A percentile compares a stretch with the other conserved stretches of the same genome.
Conservation (phyloP, 2,888 invertebrate genomes). For the Amaurobius ferox region DNA sequence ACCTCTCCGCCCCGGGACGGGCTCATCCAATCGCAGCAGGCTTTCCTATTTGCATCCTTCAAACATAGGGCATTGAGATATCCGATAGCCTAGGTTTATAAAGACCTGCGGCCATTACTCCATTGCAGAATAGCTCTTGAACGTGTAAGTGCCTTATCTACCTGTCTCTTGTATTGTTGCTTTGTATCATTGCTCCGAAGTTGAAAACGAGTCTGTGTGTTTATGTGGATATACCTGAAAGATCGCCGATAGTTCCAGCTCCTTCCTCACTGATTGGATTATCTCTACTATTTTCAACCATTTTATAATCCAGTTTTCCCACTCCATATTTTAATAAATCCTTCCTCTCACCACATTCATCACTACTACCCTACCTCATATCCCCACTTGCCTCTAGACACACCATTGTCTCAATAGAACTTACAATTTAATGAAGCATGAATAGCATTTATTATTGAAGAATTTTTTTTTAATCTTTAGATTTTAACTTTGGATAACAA, state of each 20-base stretch:
- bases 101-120: conserved; percentile 62
- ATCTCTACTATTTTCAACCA: conserved; percentile 44
- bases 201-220: conserved; percentile 26
- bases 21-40: conserved; percentile 66
- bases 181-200: conserved; percentile 11
- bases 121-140: conserved; percentile 93
- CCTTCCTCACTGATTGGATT: conserved; percentile 61
- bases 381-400: neutral
- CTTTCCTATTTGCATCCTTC: conserved; percentile 67
- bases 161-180: conserved; percentile 36
- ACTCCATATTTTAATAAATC: conserved; percentile 28
- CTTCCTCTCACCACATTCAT: neutral
- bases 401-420: neutral
- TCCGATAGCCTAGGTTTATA: conserved; percentile 73
- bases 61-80: conserved; percentile 62
- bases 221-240: conserved; percentile 44
- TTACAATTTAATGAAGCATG: neutral
- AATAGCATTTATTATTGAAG: neutral
- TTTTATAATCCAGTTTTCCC: neutral
- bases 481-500: neutral
- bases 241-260: conserved; percentile 29
- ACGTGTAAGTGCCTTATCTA: conserved; percentile 86
- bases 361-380: neutral
- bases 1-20: conserved; percentile 29
- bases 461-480: neutral